A percentile compares a stretch with the other conserved stretches of the same genome.
Conservation (phyloP, 2,113 vertebrate genomes). For the Patagioenas fasciata region DNA sequence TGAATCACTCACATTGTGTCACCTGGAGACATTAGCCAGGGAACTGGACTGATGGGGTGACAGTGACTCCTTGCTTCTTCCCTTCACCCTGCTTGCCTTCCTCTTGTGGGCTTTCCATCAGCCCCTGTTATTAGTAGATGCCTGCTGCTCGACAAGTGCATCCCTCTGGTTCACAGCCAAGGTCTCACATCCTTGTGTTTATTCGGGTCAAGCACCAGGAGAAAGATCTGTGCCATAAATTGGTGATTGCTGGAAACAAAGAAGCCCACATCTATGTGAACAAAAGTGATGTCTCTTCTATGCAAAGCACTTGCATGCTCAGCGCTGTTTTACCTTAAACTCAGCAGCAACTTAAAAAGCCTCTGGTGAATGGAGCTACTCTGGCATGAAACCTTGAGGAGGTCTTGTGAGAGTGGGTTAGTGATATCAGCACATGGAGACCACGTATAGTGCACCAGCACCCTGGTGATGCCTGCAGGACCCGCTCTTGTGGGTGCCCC, state of each 20-base stretch:
- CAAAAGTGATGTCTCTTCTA: neutral
- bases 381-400: neutral
- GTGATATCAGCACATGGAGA: neutral
- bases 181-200: rapidly evolving
- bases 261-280: neutral
- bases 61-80: neutral
- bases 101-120: neutral
- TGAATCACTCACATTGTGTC: neutral
- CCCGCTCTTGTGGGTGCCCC: rapidly evolving
- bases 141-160: neutral
- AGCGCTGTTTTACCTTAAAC: neutral
- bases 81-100: neutral
- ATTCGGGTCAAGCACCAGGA: neutral
- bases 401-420: neutral
- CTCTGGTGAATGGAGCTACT: neutral
- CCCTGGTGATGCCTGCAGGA: neutral
- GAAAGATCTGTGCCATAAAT: neutral
- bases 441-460: neutral
- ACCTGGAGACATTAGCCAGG: neutral
- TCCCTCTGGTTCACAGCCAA: neutral
- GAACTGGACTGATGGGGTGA: neutral
- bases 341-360: neutral
- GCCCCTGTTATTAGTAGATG: no score
- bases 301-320: neutral
- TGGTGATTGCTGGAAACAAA: neutral